Conservation (phyloP, 2,888 invertebrate species). For the Gnatocerus cornutus region DNA sequence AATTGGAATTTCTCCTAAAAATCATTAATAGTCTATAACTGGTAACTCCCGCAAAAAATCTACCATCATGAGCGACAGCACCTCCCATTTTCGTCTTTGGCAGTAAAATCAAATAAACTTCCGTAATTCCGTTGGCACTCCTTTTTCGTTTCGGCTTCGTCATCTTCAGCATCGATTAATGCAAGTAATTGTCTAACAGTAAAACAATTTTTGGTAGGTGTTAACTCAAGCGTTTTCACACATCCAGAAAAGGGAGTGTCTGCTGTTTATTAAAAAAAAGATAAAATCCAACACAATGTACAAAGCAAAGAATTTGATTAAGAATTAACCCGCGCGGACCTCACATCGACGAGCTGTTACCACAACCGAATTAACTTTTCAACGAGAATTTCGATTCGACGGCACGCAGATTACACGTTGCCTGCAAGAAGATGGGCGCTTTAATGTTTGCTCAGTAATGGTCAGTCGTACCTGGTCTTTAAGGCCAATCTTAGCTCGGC, state of each 20-base stretch:
- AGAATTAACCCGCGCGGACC: conserved; percentile 24
- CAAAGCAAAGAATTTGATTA: conserved; percentile 35
- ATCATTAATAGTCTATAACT: conserved; percentile 6
- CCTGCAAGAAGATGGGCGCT: conserved; percentile 1
- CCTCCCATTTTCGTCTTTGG: conserved; percentile 5
- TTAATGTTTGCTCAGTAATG: conserved; percentile 33
- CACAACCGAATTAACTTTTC: conserved; percentile 34
- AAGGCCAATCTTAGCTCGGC: conserved; percentile 26
- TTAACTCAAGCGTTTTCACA: conserved; percentile 24
- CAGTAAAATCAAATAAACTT: conserved; percentile 2
- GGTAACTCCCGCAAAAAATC: neutral
- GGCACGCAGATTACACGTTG: conserved; percentile 33
- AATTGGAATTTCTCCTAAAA: conserved; percentile 11
- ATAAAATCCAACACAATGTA: conserved; percentile 24
- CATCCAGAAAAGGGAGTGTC: conserved; percentile 25
- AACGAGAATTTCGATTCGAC: conserved; percentile 35
- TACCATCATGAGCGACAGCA: neutral
- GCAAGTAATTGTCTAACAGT: conserved; percentile 33
- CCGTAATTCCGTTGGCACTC: conserved; percentile 19
- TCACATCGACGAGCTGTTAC: conserved; percentile 4
- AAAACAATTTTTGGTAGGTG: conserved; percentile 35
- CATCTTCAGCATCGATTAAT: conserved; percentile 16
- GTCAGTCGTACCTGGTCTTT: conserved; percentile 9
- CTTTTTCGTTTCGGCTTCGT: conserved; percentile 5
- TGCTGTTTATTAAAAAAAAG: conserved; percentile 5